phyloP scores from a whole-genome alignment of 2,113 vertebrate genomes.

The Garra rufa region DNA sequence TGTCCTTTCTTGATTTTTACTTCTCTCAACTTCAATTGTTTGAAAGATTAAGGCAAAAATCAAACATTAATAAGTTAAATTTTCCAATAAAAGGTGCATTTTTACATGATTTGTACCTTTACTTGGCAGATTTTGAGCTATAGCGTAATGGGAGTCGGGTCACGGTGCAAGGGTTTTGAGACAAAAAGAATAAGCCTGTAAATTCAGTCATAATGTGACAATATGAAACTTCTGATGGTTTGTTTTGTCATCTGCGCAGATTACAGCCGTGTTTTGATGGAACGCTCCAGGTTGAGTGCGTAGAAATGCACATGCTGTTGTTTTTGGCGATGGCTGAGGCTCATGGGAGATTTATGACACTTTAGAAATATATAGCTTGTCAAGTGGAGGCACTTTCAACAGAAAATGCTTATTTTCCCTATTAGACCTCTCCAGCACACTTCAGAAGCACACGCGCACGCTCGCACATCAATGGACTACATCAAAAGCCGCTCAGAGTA shows the following conservation, averaged over 20 bases:
- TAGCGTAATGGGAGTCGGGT: neutral
- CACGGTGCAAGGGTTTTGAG: neutral
- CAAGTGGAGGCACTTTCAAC: slow-evolving; percentile 56
- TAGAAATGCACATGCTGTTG: slow-evolving; percentile 24
- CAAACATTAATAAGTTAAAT: no score
- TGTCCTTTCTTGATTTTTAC: no score
- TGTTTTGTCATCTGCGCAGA: slow-evolving; percentile 9
- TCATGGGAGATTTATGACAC: slow-evolving; percentile 50
- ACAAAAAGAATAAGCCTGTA: neutral
- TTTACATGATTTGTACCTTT: no score
- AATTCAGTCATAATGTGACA: neutral
- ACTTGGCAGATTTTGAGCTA: no score
- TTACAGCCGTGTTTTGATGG: slow-evolving; percentile 1
- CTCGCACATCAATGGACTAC: slow-evolving; percentile 31
- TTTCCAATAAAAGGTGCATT: no score
- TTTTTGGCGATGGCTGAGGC: slow-evolving; percentile 30
- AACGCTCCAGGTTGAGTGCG: neutral
- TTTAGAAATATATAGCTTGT: slow-evolving; percentile 56
- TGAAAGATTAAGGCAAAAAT: no score
- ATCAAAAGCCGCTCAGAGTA: slow-evolving; percentile 31
- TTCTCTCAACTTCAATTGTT: no score
- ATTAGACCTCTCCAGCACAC: slow-evolving; percentile 44
- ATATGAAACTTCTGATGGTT: neutral
- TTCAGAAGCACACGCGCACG: slow-evolving; percentile 22
- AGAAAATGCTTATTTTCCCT: slow-evolving; percentile 58